Conservation (phyloP, 2,113 vertebrate genomes). For the Salvelinus namaycush region DNA sequence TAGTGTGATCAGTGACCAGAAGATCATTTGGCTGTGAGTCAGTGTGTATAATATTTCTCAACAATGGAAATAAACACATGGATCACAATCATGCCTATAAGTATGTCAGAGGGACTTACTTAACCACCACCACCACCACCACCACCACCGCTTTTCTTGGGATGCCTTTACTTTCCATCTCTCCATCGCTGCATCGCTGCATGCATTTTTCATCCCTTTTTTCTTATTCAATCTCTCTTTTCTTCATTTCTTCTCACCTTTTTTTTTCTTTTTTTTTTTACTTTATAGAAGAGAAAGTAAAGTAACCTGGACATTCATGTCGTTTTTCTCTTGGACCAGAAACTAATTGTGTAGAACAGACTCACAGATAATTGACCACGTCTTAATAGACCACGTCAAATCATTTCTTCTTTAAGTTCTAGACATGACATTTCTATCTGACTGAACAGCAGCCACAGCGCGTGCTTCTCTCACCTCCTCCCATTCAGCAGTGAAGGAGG, state of each 20-base stretch:
- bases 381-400: too few species aligned
- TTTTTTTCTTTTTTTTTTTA: not conserved
- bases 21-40: not conserved
- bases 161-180: not conserved
- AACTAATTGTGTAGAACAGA: too few species aligned
- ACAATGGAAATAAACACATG: not conserved
- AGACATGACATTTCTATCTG: not conserved
- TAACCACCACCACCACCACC: constrained; percentile 13
- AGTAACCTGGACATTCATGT: too few species aligned
- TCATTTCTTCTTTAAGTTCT: too few species aligned
- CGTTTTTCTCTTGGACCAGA: too few species aligned
- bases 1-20: constrained; percentile 5
- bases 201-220: not conserved
- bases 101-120: constrained; percentile 22
- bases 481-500: constrained; percentile 97
- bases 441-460: not conserved
- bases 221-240: not conserved
- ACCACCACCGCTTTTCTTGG: too few species aligned
- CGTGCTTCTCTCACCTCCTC: constrained; percentile 84
- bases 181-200: not conserved
- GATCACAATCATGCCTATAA: constrained; percentile 6
- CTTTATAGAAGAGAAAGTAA: too few species aligned
- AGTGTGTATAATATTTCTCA: not conserved
- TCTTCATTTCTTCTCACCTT: not conserved
- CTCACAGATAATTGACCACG: too few species aligned